phyloP scores from a whole-genome alignment of 2,113 vertebrate genomes.

The Callorhinus ursinus region DNA sequence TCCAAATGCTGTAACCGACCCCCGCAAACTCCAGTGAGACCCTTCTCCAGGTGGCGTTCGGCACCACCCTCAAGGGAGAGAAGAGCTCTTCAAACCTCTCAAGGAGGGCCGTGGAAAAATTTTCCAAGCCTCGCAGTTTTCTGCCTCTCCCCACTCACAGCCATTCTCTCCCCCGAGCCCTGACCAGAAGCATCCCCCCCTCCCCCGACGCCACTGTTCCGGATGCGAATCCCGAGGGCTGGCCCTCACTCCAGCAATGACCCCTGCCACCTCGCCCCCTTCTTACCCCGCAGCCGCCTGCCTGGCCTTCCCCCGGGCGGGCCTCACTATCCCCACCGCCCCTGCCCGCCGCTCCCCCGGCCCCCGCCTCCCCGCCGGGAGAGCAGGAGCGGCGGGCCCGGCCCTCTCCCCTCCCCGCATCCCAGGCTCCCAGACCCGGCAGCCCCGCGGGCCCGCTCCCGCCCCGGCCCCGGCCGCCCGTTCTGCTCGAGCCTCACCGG shows the following conservation, averaged over 20 bases:
- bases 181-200: not conserved
- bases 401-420: not conserved
- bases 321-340: not conserved
- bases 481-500: conserved; percentile 67
- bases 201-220: not conserved
- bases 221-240: not conserved
- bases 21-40: not conserved
- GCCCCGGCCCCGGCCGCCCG: not conserved
- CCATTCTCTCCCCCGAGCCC: conserved; percentile 45
- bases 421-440: not conserved
- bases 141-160: not conserved
- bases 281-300: not conserved
- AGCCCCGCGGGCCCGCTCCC: not conserved
- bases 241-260: not conserved
- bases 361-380: not conserved
- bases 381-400: not conserved
- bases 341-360: not conserved
- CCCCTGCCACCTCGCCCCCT: conserved; percentile 11
- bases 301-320: not conserved
- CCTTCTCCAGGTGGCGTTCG: not conserved
- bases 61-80: not conserved
- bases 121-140: not conserved
- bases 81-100: not conserved
- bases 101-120: not conserved
- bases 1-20: not conserved